Conservation (phyloP, 64 coral and sea anemone species). For the Astreopora myriophthalma region DNA sequence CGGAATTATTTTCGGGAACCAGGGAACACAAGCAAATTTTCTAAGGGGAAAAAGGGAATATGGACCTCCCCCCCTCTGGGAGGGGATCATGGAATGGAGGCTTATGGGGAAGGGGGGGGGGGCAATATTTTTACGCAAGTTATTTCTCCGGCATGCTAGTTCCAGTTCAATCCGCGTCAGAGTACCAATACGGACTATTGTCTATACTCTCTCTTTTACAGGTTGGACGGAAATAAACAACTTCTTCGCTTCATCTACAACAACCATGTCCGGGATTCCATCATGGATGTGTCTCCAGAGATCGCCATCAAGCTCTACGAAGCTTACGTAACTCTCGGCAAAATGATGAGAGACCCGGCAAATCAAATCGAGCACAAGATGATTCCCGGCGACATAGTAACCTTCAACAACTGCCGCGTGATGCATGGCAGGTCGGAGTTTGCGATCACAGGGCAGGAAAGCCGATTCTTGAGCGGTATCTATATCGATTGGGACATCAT, state of each 20-base stretch:
- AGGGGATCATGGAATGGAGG: no score
- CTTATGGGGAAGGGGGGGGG: no score
- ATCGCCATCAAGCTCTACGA: conserved; percentile 56
- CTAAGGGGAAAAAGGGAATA: no score
- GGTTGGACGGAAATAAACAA: conserved; percentile 61
- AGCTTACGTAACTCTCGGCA: conserved; percentile 70
- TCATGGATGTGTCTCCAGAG: conserved; percentile 53
- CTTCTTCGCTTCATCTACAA: conserved; percentile 79
- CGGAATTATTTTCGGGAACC: no score
- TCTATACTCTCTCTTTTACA: background rate
- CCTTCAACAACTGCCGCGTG: conserved; percentile 87
- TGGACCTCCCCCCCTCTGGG: no score
- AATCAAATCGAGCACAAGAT: conserved; percentile 80
- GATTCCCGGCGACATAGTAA: conserved; percentile 67
- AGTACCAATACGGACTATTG: no score
- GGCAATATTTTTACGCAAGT: no score
- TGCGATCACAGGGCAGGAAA: conserved; percentile 40
- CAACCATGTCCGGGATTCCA: conserved; percentile 75
- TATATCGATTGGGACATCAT: conserved; percentile 87
- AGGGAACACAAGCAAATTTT: no score
- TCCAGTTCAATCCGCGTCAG: no score
- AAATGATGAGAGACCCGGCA: conserved; percentile 74
- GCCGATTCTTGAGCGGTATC: conserved; percentile 40
- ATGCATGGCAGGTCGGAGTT: conserved; percentile 75
- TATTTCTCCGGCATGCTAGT: no score